A percentile compares a stretch with the other conserved stretches of the same genome.
phyloP scores from a whole-genome alignment of 2,113 vertebrate genomes.

The Synchiropus splendidus region DNA sequence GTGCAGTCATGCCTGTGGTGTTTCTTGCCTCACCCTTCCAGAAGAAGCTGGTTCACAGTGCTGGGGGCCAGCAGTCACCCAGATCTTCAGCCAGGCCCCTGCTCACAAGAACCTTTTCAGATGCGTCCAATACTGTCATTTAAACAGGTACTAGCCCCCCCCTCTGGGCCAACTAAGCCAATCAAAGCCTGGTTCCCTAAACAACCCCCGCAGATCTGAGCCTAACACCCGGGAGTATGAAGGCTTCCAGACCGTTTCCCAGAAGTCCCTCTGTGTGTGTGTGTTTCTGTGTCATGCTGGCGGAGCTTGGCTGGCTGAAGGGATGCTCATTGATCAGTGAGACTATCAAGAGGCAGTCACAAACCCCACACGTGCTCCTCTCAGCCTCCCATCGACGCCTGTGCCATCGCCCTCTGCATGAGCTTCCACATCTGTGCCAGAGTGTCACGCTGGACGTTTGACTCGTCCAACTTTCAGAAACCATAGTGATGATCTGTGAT shows the following conservation, averaged over 20 bases:
- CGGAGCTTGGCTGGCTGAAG: constrained; percentile 53
- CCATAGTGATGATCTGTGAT: too few species aligned
- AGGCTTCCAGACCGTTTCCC: constrained; percentile 4
- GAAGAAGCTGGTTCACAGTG: constrained; percentile 75
- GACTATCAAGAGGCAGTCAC: too few species aligned
- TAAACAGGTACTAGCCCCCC: constrained; percentile 86
- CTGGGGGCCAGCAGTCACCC: constrained; percentile 70
- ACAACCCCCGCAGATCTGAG: constrained; percentile 1
- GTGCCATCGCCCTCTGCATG: constrained; percentile 35
- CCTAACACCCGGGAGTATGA: constrained; percentile 22
- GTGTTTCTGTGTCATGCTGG: constrained; percentile 26
- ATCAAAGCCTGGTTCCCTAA: constrained; percentile 25
- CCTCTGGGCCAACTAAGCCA: constrained; percentile 31
- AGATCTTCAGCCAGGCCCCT: constrained; percentile 88
- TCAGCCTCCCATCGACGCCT: constrained; percentile 42
- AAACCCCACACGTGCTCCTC: constrained; percentile 37
- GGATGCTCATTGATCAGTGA: constrained; percentile 22
- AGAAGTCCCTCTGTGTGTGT: constrained; percentile 11
- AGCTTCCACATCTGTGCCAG: constrained; percentile 15
- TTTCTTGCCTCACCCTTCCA: constrained; percentile 80
- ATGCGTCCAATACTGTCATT: constrained; percentile 86
- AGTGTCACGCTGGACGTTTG: not conserved
- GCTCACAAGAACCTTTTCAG: constrained; percentile 98
- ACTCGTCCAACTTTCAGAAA: too few species aligned
- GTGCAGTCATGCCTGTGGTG: constrained; percentile 57